Evolutionary conservation across 2,113 vertebrate genomes (phyloP).

Genomic region (Burhinus oedicnemus): DNA sequence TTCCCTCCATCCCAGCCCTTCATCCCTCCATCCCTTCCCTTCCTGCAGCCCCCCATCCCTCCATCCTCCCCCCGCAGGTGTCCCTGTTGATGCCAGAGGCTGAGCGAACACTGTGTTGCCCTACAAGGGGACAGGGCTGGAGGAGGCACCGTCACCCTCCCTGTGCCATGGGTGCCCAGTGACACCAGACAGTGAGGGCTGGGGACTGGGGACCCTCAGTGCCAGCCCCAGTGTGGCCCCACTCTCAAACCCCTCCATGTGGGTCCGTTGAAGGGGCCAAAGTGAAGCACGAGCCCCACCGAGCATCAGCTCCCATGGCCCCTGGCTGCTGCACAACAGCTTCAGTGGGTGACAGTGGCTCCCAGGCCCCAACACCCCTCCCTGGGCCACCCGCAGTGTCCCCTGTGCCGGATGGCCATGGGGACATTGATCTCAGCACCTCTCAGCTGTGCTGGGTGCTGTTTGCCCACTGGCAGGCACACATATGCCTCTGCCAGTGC

Average conservation of each 20-base stretch:
- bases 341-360: background rate
- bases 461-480: fast-evolving
- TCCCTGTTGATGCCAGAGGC: background rate
- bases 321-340: background rate
- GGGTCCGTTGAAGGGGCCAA: fast-evolving
- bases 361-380: background rate
- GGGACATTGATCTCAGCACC: fast-evolving
- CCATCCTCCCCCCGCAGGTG: too few relatives aligned
- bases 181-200: background rate
- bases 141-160: background rate
- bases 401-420: fast-evolving
- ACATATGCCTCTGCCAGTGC: fast-evolving
- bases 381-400: fast-evolving
- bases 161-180: background rate
- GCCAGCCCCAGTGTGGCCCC: background rate
- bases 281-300: background rate
- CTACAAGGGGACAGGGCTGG: background rate
- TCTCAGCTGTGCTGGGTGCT: background rate
- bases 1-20: background rate
- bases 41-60: background rate
- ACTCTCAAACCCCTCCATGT: background rate
- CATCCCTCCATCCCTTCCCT: background rate
- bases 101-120: background rate
- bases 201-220: background rate
- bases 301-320: background rate